Conservation (phyloP, 2,797 vertebrate species). For the Darevskia mixta region DNA sequence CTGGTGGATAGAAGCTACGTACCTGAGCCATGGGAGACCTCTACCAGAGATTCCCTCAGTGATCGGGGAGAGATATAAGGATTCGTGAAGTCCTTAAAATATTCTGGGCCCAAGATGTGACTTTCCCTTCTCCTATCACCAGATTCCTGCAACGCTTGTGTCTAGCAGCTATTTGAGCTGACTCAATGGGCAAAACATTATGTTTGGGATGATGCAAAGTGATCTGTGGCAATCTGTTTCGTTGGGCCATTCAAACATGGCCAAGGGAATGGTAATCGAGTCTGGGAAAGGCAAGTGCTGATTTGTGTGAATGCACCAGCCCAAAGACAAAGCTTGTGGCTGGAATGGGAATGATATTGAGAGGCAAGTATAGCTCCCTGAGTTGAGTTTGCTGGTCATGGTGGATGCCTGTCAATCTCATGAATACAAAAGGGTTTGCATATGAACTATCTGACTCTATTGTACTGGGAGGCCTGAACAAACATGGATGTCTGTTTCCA, state of each 20-base stretch:
- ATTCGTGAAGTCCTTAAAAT: too few relatives aligned
- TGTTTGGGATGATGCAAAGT: background rate
- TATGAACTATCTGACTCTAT: background rate
- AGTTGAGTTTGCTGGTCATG: background rate
- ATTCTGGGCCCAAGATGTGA: background rate
- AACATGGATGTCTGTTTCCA: background rate
- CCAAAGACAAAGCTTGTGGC: background rate
- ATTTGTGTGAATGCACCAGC: background rate
- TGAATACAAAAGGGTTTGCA: background rate
- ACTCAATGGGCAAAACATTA: background rate
- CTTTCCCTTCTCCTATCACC: background rate
- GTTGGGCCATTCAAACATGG: background rate
- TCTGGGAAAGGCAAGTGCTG: too few relatives aligned
- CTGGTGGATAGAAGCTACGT: too few relatives aligned
- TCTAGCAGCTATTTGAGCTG: background rate
- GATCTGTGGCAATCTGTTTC: background rate
- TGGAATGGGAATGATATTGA: background rate
- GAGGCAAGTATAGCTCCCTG: too few relatives aligned
- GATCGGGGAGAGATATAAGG: too few relatives aligned
- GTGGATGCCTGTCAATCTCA: background rate
- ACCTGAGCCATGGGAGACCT: too few relatives aligned
- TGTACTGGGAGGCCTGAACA: background rate
- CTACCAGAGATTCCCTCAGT: too few relatives aligned
- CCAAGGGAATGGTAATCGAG: too few relatives aligned
- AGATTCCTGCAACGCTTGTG: background rate